Evolutionary conservation across 35 echinoderm and acorn worm genomes (phyloP).

Genomic region (Strongylocentrotus purpuratus): DNA sequence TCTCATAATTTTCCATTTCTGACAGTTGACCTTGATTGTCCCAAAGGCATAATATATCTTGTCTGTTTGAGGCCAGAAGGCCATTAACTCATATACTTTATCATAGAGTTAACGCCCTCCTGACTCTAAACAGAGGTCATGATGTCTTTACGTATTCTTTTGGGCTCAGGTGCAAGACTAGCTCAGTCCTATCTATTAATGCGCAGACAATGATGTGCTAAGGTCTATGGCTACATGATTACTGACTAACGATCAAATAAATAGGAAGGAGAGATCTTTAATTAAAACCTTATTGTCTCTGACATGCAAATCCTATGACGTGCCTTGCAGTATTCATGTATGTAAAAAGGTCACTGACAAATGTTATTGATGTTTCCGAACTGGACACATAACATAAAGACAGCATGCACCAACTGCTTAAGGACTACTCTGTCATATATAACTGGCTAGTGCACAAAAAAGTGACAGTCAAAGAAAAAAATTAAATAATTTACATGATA

Average conservation of each 20-base stretch:
- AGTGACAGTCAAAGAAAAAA: too few relatives aligned
- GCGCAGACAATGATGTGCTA: not conserved
- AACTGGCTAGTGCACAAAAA: too few relatives aligned
- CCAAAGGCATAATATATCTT: too few relatives aligned
- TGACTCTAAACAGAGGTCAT: too few relatives aligned
- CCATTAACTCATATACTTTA: too few relatives aligned
- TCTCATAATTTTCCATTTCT: too few relatives aligned
- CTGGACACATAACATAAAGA: not conserved
- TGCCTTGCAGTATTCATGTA: not conserved
- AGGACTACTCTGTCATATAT: not conserved
- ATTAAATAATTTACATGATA: too few relatives aligned
- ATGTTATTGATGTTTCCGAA: not conserved
- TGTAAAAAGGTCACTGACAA: not conserved
- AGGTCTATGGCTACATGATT: not conserved
- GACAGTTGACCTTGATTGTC: too few relatives aligned
- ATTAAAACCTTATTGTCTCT: not conserved
- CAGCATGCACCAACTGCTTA: not conserved
- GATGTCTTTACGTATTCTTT: not conserved
- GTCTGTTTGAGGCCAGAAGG: too few relatives aligned
- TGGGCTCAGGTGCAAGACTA: not conserved
- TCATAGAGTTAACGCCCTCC: too few relatives aligned
- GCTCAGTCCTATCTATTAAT: not conserved
- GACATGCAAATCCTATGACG: not conserved
- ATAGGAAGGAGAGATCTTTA: slow-evolving; percentile 17
- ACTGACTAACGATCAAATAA: not conserved